These are phyloP conservation scores for Siderastrea radians DNA, from an alignment of 92 coral and sea anemone genomes.

Conservation along the genomic window DNA sequence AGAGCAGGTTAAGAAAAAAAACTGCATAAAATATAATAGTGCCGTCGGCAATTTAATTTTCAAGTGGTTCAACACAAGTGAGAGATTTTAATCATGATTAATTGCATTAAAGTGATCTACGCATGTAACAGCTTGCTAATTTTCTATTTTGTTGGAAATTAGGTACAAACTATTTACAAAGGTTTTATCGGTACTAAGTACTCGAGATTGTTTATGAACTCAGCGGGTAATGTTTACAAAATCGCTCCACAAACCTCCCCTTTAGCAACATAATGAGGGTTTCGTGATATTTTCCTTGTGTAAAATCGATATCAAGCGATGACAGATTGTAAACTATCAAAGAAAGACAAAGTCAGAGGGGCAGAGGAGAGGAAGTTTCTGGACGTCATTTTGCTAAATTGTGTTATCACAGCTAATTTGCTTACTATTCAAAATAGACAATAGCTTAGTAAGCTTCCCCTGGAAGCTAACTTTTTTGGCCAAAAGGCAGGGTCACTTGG, in stretches of 20 bases:
- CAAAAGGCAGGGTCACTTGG: too few relatives aligned
- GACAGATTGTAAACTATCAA: conserved; percentile 20
- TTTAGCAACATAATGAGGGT: not conserved
- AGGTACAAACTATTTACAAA: not conserved
- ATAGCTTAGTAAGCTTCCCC: too few relatives aligned
- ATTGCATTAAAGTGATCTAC: not conserved
- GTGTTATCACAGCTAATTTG: not conserved
- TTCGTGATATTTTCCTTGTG: conserved; percentile 37
- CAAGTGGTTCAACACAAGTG: too few relatives aligned
- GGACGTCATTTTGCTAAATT: not conserved
- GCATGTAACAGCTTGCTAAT: not conserved
- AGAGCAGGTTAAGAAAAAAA: not conserved
- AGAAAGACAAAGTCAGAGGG: too few relatives aligned
- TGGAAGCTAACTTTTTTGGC: too few relatives aligned
- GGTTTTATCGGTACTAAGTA: not conserved
- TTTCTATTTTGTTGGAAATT: conserved; percentile 14
- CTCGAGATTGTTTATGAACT: conserved; percentile 1
- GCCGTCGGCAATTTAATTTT: not conserved
- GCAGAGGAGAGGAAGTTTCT: not conserved
- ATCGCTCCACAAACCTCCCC: not conserved
- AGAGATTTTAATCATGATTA: too few relatives aligned
- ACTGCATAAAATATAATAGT: too few relatives aligned
- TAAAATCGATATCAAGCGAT: conserved; percentile 4
- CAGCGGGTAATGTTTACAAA: conserved; percentile 17
- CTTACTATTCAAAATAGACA: too few relatives aligned